Conservation (phyloP, 2,113 vertebrate species). For the Centrocercus urophasianus region DNA sequence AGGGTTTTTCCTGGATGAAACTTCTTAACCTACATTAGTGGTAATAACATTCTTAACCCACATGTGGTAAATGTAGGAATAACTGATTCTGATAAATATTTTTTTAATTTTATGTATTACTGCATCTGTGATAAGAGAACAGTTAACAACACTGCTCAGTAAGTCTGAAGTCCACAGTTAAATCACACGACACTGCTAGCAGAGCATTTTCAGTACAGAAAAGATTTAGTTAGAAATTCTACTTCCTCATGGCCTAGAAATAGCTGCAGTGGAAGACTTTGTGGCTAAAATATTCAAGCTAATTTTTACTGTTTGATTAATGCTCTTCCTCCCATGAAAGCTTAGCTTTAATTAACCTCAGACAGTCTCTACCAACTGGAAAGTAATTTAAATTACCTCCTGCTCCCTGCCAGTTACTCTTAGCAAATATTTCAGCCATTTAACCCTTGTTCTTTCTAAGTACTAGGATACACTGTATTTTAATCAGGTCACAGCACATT, state of each 20-base stretch:
- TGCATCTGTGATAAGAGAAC: background rate
- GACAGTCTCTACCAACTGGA: no score
- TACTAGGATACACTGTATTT: background rate
- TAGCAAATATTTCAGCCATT: background rate
- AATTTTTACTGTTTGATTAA: background rate
- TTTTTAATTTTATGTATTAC: background rate
- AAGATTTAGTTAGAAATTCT: background rate
- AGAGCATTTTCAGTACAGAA: background rate
- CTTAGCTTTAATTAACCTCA: background rate
- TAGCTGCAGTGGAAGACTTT: background rate
- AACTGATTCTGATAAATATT: background rate
- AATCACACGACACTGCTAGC: background rate
- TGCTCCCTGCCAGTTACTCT: background rate
- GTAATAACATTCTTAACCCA: background rate
- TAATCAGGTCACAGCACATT: background rate
- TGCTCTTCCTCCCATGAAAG: background rate
- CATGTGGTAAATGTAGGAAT: background rate
- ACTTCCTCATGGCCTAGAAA: background rate
- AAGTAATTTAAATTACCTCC: background rate
- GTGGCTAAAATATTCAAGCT: background rate
- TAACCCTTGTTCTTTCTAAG: background rate
- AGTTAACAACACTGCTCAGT: background rate
- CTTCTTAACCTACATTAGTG: background rate
- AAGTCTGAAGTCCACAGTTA: background rate
- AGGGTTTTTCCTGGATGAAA: background rate